These are phyloP conservation scores for Strix occidentalis DNA, from an alignment of 2,797 vertebrate species.

Conservation along the genomic window DNA sequence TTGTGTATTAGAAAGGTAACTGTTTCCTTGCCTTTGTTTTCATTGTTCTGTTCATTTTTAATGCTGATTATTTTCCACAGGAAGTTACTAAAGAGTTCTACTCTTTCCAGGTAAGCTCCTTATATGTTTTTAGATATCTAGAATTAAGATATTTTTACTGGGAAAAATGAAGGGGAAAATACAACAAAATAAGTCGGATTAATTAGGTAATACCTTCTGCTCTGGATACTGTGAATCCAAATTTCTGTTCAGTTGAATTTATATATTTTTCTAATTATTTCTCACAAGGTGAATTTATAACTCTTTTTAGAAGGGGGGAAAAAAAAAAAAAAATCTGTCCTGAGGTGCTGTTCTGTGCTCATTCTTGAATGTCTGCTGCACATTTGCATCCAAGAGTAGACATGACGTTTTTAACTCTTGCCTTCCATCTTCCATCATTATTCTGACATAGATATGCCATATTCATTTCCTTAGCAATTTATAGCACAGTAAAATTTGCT, in stretches of 20 bases:
- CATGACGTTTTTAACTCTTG: not conserved
- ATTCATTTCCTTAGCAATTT: not conserved
- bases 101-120: slow-evolving; percentile 15
- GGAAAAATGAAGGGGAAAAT: not conserved
- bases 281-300: not conserved
- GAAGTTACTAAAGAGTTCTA: not conserved
- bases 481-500: not conserved
- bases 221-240: not conserved
- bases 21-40: not conserved
- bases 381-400: not conserved
- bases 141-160: not conserved
- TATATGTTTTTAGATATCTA: not conserved
- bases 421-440: not conserved
- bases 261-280: not conserved
- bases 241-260: not conserved
- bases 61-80: not conserved
- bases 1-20: not conserved
- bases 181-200: not conserved
- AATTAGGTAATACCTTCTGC: not conserved
- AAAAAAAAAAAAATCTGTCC: not conserved
- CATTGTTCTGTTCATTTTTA: not conserved
- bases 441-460: not conserved
- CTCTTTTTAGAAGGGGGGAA: not conserved
- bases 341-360: not conserved
- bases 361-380: not conserved